Conservation (phyloP, 1,140 invertebrate genomes). For the Drosophila willistoni region DNA sequence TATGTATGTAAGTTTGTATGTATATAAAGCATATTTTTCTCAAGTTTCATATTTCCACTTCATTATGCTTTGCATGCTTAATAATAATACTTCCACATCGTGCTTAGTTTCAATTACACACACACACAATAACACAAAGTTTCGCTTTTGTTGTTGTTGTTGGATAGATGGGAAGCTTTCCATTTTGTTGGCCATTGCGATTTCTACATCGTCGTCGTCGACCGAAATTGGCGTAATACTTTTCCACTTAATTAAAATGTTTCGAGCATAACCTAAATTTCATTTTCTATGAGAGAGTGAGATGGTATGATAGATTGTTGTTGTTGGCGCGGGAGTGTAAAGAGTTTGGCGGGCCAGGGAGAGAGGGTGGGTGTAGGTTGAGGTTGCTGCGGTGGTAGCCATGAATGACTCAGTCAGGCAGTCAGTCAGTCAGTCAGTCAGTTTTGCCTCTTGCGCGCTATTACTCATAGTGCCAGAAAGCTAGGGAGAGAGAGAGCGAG, state of each 20-base stretch:
- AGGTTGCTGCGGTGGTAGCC: constrained; percentile 1
- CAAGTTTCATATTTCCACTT: constrained; percentile 76
- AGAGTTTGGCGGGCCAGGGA: not conserved
- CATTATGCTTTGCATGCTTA: constrained; percentile 81
- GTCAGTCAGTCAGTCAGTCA: not conserved
- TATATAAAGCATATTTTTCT: constrained; percentile 36
- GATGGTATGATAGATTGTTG: not conserved
- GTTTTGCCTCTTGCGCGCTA: constrained; percentile 7
- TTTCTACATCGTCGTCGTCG: constrained; percentile 61
- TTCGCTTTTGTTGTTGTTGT: constrained; percentile 69
- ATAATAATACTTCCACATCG: constrained; percentile 80
- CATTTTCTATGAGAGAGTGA: constrained; percentile 49
- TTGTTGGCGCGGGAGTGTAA: not conserved
- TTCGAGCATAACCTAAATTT: constrained; percentile 78
- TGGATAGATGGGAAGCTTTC: constrained; percentile 59
- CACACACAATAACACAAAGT: constrained; percentile 45
- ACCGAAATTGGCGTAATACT: constrained; percentile 79
- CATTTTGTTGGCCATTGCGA: constrained; percentile 74
- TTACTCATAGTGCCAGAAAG: not conserved
- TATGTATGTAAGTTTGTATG: too few relatives aligned
- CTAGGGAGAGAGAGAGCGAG: not conserved
- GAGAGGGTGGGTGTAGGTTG: not conserved
- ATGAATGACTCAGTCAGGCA: constrained; percentile 8
- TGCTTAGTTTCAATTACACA: constrained; percentile 79
- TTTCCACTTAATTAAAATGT: constrained; percentile 81